Evolutionary conservation across 2,888 invertebrate genomes (phyloP), one percentile per base, ranked within the genome.

Genomic region (Herminia tarsipennalis): DNA sequence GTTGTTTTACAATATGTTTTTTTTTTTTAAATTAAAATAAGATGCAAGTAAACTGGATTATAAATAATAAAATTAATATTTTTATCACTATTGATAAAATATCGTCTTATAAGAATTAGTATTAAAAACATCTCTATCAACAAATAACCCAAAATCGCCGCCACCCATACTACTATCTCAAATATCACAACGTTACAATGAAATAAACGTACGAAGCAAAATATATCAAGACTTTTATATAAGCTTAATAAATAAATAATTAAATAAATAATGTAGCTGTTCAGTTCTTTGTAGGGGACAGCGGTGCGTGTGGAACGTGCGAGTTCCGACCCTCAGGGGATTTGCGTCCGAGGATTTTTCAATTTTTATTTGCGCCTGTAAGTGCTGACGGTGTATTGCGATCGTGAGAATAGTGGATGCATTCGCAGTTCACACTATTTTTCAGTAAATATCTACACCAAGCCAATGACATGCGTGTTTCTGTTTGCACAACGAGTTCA

Each of bases 331-430:
- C 76, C 83, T 71, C 73, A 6, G 67, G 86, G 88, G 90, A 89
- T 89, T 89, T 88, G 78, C 58, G 76, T 32, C 53, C 67, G 74
- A 68, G 74, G 82, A 84, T 86, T 88, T 89, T 88, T 83, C 83
- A 85, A 88, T 88, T 88, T 88, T 86, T 89, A 88, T 90, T 89
- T 88, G 86, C 84, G 69, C 72, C 70, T 79, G 83, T 87, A 88
- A 89, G 87, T 87, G 86, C 78, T 76, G 73, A 73, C 70, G 67
- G 66, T 73, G 73, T 75, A 75, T 73, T 66, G 67, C 3, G 53
- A 61, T 66, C 56, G 60, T 50, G 59, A 57, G 63, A 56, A 67
- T 56, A 61, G 58, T 61, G 54, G 59, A 63, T 67, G 59, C 70
- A 75, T 70, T 73, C 62, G 54, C 51, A 5, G 37, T 48, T 48